Conservation (phyloP, 2,888 invertebrate species). For the Allolobophora icterica region DNA sequence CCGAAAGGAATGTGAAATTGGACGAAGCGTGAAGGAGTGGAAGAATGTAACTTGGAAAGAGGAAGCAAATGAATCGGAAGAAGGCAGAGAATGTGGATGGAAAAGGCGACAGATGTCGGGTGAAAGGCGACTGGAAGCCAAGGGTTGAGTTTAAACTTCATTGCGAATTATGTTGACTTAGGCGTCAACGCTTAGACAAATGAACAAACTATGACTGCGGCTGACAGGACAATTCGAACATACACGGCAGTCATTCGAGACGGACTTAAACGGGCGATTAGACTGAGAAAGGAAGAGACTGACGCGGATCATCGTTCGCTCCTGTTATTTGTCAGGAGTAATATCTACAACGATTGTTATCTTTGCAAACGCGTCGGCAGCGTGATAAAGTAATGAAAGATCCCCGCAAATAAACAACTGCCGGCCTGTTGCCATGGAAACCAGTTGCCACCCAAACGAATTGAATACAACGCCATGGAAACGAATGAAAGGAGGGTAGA, state of each 20-base stretch:
- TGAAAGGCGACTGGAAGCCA: neutral
- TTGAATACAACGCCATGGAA: neutral
- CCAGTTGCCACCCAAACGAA: neutral
- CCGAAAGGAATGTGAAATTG: neutral
- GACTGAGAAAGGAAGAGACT: neutral
- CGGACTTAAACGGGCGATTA: conserved; percentile 3
- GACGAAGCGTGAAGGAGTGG: neutral
- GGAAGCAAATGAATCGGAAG: neutral
- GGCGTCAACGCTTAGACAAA: neutral
- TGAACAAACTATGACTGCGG: neutral
- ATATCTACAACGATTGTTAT: conserved; percentile 17
- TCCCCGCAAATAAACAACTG: neutral
- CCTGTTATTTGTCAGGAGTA: neutral
- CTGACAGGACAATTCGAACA: neutral
- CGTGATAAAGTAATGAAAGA: neutral
- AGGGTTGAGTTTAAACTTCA: neutral
- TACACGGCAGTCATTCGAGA: neutral
- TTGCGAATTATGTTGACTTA: conserved; percentile 17
- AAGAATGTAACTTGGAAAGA: neutral
- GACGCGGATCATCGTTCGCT: neutral
- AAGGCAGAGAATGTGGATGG: neutral
- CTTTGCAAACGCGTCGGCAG: neutral
- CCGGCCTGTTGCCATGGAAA: neutral
- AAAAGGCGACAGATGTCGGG: neutral
- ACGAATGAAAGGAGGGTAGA: neutral